A percentile compares a stretch with the other conserved stretches of the same genome.
phyloP scores from a whole-genome alignment of 1,140 invertebrate genomes.

The Streblospio benedicti region DNA sequence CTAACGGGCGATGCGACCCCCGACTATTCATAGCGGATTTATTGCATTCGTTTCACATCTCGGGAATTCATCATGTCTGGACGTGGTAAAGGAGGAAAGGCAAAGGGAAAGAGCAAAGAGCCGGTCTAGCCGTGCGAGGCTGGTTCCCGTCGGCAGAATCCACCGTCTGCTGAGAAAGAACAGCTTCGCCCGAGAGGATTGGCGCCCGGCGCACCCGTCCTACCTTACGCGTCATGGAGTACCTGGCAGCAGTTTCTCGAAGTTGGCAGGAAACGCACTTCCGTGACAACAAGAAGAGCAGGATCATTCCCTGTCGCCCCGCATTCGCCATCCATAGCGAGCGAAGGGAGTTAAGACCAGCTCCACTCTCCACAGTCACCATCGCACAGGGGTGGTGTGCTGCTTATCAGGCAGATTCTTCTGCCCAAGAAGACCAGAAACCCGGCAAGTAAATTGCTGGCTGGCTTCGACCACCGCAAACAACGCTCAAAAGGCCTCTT shows the following conservation, averaged over 20 bases:
- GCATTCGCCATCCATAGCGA: constrained; percentile 58
- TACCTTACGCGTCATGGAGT: too few species aligned
- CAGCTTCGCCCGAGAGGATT: constrained; percentile 23
- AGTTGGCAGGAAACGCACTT: constrained; percentile 44
- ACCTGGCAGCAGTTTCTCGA: constrained; percentile 40
- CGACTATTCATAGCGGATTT: too few species aligned
- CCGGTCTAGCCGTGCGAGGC: constrained; percentile 45
- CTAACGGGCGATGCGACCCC: too few species aligned
- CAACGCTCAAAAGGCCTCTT: constrained; percentile 47
- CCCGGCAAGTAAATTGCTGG: too few species aligned
- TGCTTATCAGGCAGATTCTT: constrained; percentile 45
- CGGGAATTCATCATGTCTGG: constrained; percentile 23
- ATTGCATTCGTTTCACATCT: too few species aligned
- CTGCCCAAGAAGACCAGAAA: constrained; percentile 46
- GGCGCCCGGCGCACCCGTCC: constrained; percentile 38
- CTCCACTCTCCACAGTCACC: constrained; percentile 42
- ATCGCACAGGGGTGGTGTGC: constrained; percentile 46
- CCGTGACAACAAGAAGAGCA: constrained; percentile 56
- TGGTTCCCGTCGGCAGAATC: constrained; percentile 50
- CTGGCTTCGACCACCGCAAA: too few species aligned
- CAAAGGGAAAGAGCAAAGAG: constrained; percentile 23
- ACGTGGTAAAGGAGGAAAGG: constrained; percentile 26
- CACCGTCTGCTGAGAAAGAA: constrained; percentile 46
- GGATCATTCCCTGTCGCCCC: constrained; percentile 49
- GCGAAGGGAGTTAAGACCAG: constrained; percentile 52